Evolutionary conservation across 2,113 vertebrate species (phyloP), one percentile per base, ranked within the genome.

Genomic region (Cyphomyrus discorhynchus): DNA sequence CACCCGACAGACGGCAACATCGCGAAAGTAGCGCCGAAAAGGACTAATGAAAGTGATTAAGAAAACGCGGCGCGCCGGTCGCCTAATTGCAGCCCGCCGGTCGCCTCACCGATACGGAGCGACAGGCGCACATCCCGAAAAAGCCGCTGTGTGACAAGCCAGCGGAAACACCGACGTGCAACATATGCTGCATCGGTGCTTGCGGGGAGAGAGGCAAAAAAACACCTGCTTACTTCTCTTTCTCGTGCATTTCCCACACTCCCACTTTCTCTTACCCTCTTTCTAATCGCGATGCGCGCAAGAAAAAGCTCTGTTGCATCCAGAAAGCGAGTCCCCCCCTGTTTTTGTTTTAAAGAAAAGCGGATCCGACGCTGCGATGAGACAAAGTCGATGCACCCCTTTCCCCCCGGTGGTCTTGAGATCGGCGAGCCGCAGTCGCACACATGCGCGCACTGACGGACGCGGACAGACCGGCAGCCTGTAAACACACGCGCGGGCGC

Each of bases 361-460:
- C 49, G 13, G 13, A 86, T 86, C 49, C 27, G 27, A 53, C 24
- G 5, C 85, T 35, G 85, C 49, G 49, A 35, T 53, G 19, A 46
- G 7, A 84, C 45, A 46, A 84, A 84, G 42, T 46, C 19, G 85
- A n/a, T 6, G 46, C 24, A 35, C 45, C 85, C 85, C 27, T 86
- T 53, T 3, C 49, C 27, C 35, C 39, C 45, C 42, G 42, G 39
- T 84, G 45, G 19, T 84, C 82, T 84, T 6, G 15, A 47, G 42
- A 46, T 84, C 24, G 82, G 19, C 82, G 45, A 84, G 82, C 82
- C 82, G 82, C 82, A 84, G 39, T 24, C 82, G 53, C 87, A 88
- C 87, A 88, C 87, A 88, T 62, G 56, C 87, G 21, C 87, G 56
- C 87, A 46, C 47, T n/a, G 49, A 86, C n/a, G 47, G 46, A 86